These are phyloP conservation scores for Laspeyria flexula DNA, from an alignment of 2,888 invertebrate genomes.

Conservation along the genomic window DNA sequence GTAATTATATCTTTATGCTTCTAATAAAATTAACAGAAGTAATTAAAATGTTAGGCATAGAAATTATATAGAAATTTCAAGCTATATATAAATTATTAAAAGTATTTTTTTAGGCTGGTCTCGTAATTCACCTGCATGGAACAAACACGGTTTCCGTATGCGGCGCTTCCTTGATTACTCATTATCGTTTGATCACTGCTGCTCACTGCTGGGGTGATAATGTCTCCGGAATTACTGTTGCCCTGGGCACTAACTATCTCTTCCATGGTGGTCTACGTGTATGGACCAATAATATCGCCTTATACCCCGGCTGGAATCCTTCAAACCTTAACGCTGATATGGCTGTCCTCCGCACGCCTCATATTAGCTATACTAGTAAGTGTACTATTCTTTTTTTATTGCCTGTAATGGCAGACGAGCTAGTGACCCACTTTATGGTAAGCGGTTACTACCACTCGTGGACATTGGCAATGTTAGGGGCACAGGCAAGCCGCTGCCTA, in stretches of 20 bases:
- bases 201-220: slow-evolving; percentile 50
- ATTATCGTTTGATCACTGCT: slow-evolving; percentile 46
- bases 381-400: too few species aligned
- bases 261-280: slow-evolving; percentile 27
- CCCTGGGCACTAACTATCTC: slow-evolving; percentile 46
- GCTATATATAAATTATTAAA: too few species aligned
- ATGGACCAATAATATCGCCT: slow-evolving; percentile 11
- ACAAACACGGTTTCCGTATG: slow-evolving; percentile 15
- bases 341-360: slow-evolving; percentile 16
- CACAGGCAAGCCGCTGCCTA: too few species aligned
- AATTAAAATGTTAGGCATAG: too few species aligned
- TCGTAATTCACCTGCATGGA: slow-evolving; percentile 12
- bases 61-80: too few species aligned
- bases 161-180: slow-evolving; percentile 36
- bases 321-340: slow-evolving; percentile 15
- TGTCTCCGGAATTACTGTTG: slow-evolving; percentile 44
- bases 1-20: too few species aligned
- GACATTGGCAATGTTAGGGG: too few species aligned
- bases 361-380: too few species aligned
- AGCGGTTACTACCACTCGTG: too few species aligned
- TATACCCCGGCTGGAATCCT: slow-evolving; percentile 23
- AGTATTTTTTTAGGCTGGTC: slow-evolving; percentile 23
- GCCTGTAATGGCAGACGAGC: too few species aligned
- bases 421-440: too few species aligned
- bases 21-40: too few species aligned